Conservation (phyloP, 2,797 vertebrate genomes). For the Paratrypauchen microcephalus region DNA sequence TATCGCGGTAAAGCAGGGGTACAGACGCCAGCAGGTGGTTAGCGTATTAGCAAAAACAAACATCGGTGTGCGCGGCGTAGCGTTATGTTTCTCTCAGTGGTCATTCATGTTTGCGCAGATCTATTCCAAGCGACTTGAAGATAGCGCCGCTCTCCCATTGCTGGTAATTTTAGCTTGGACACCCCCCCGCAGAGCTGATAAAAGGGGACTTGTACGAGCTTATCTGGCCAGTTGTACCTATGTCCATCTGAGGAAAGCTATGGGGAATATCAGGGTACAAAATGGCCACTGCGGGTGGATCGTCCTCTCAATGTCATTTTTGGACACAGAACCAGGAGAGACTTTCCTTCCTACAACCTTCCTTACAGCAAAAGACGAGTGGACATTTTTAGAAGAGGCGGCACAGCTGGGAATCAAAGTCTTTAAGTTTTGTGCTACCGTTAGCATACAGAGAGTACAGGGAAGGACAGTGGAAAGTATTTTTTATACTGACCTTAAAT, state of each 20-base stretch:
- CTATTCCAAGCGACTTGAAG: constrained; percentile 59
- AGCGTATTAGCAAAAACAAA: constrained; percentile 62
- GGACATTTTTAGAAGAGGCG: constrained; percentile 27
- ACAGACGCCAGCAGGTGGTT: constrained; percentile 60
- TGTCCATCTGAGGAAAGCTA: constrained; percentile 50
- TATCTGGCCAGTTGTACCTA: constrained; percentile 60
- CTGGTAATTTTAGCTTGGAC: constrained; percentile 62
- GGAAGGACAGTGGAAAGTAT: constrained; percentile 7
- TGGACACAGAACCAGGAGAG: constrained; percentile 16
- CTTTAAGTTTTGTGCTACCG: constrained; percentile 4
- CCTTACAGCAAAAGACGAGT: constrained; percentile 22
- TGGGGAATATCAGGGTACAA: constrained; percentile 47
- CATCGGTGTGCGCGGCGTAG: constrained; percentile 54
- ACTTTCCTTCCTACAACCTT: constrained; percentile 26
- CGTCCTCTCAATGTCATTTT: constrained; percentile 61
- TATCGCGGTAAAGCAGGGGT: constrained; percentile 66
- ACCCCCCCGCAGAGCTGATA: constrained; percentile 65
- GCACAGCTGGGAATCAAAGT: constrained; percentile 29
- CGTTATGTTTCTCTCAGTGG: constrained; percentile 18
- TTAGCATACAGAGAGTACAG: neutral
- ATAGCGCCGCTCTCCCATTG: constrained; percentile 54
- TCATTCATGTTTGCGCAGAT: constrained; percentile 44
- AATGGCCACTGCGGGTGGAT: constrained; percentile 41
- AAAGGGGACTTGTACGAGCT: constrained; percentile 58
- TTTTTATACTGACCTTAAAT: constrained; percentile 8